A percentile compares a stretch with the other conserved stretches of the same genome.
Conservation (phyloP, 2,113 vertebrate species). For the Manacus vitellinus region DNA sequence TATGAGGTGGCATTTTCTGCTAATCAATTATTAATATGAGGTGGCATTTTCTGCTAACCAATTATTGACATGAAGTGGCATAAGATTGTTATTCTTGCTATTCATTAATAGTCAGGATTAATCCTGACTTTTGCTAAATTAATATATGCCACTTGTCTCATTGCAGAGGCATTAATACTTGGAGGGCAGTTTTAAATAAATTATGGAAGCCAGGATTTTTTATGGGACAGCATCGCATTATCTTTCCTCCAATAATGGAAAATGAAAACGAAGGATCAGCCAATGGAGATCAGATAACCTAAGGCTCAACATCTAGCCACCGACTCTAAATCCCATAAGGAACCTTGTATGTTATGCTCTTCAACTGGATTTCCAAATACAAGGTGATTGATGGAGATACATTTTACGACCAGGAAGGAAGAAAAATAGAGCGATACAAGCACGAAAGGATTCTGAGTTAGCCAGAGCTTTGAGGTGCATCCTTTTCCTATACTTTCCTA, state of each 20-base stretch:
- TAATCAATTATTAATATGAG: neutral
- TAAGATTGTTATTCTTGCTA: neutral
- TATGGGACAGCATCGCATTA: neutral
- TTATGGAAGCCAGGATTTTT: neutral
- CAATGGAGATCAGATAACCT: neutral
- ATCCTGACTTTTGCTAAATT: neutral
- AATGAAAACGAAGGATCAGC: neutral
- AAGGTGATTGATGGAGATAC: neutral
- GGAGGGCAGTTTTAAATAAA: neutral
- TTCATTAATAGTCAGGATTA: neutral
- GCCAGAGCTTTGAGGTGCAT: neutral
- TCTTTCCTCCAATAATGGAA: neutral
- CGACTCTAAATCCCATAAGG: neutral
- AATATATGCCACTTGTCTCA: neutral
- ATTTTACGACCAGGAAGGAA: neutral
- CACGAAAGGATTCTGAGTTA: neutral
- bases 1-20: neutral
- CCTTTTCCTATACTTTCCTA: neutral
- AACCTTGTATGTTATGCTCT: neutral
- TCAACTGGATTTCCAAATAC: neutral
- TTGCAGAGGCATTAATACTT: neutral
- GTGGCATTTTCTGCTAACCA: neutral
- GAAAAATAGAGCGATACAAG: neutral
- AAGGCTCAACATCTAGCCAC: neutral
- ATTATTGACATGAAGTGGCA: neutral